Base-by-base conservation (phyloP, 2,888 invertebrate species). In the Trachelus iudaicus region DNA sequence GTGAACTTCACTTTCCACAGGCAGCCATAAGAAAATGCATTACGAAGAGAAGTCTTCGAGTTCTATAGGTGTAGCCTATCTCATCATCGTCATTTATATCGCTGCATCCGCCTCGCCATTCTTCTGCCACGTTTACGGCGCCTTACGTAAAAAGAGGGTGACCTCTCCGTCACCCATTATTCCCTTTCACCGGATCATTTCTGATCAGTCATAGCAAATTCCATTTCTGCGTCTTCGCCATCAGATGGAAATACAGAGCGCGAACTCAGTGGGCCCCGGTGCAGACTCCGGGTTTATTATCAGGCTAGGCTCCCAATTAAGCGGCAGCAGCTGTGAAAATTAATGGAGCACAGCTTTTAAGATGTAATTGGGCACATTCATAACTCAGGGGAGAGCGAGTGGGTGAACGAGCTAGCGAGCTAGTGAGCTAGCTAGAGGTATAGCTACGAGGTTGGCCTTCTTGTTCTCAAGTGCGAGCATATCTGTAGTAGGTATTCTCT, bases 361-460 rank as follows among this genome's bases (percentile, higher is more conserved):
- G 93, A 93, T 93, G 93, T 93, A 93, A 93, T 93, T 93, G 93
- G 93, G 92, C 92, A 93, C 93, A 93, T 93, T 93, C 93, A 93
- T 93, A 93, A 93, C 92, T 92, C 92, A 90, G 89, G 85, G 89
- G 89, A 85, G 86, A 81, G 83, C 79, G 83, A 81, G 77, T 31
- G 68, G 78, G 79, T 75, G 81, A 80, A 79, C 80, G 79, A 82
- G 80, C 78, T 79, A 71, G 75, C 34, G 23, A 23, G 23, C 56
- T 56, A 56, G 56, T 9, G 23, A 56, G 56, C 56, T 56, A 2
- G 23, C 23, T 56, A 80, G 81, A 77, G 78, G 80, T 76, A 81
- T 79, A 75, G 73, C 81, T 83, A 56, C 23, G 56, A 56, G 56
- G 56, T 56, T 56, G 56, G 56, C 56, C 56, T 56, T 23, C 56